Evolutionary conservation across 2,113 vertebrate genomes (phyloP).

Genomic region (Mesembrinibis cayennensis): DNA sequence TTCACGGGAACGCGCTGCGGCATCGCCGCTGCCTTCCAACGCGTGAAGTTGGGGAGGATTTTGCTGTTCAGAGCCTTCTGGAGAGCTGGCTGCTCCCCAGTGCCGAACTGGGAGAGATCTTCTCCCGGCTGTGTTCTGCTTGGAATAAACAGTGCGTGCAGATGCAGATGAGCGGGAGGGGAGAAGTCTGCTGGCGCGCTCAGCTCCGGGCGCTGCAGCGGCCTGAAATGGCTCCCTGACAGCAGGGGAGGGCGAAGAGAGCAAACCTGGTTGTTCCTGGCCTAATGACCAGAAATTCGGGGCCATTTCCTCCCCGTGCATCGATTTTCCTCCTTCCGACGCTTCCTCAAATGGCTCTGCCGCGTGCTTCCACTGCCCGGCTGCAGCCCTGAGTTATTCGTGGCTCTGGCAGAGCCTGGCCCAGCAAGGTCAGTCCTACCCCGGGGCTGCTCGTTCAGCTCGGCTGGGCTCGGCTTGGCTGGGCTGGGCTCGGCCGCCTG

Average conservation of each 20-base stretch:
- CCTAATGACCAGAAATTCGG: not conserved
- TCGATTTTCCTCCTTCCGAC: rapidly evolving
- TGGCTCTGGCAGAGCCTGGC: not conserved
- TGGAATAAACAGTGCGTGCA: not conserved
- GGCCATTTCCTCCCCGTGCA: rapidly evolving
- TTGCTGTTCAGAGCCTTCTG: not conserved
- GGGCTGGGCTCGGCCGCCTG: not conserved
- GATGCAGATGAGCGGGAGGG: not conserved
- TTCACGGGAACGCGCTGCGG: not conserved
- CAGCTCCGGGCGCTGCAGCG: not conserved
- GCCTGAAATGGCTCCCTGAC: not conserved
- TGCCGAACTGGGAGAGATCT: not conserved
- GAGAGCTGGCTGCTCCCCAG: not conserved
- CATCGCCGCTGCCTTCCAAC: not conserved
- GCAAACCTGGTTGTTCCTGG: not conserved
- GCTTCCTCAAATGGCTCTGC: not conserved
- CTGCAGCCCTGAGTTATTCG: not conserved
- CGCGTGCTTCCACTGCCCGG: no score
- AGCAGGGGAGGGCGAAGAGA: not conserved
- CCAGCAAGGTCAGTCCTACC: not conserved
- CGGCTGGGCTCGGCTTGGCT: not conserved
- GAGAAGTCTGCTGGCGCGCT: not conserved
- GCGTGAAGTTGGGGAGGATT: not conserved
- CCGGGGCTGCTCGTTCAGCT: not conserved
- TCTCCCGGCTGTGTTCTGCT: not conserved